Conservation (phyloP, 2,113 vertebrate species). For the Cacatua alba region DNA sequence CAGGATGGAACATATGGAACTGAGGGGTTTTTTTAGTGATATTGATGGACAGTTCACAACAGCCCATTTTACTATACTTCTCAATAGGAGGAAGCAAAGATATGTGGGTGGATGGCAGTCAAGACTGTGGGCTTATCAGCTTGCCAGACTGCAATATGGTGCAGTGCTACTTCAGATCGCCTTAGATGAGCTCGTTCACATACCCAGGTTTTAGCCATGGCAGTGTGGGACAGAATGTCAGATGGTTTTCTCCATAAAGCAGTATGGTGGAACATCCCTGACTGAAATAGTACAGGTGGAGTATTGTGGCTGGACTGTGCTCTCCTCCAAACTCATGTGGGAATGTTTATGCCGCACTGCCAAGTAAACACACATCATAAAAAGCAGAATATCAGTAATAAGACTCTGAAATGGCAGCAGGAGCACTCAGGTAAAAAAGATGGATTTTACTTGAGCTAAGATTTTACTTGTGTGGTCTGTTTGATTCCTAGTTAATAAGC, state of each 20-base stretch:
- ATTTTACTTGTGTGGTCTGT: neutral
- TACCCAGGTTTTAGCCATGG: neutral
- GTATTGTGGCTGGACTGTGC: neutral
- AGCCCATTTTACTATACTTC: conserved; percentile 20
- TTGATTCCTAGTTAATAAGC: neutral
- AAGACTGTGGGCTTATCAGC: conserved; percentile 23
- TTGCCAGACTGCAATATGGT: neutral
- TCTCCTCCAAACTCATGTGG: neutral
- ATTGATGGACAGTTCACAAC: conserved; percentile 46
- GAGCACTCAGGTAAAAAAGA: neutral
- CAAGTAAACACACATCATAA: neutral
- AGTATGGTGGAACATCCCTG: neutral
- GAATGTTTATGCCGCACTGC: neutral
- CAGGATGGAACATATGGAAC: conserved; percentile 14
- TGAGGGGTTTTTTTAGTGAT: neutral
- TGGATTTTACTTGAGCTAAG: neutral
- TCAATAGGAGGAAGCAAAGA: conserved; percentile 13
- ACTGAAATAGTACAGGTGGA: neutral
- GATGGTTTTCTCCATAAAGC: neutral
- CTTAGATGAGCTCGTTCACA: neutral
- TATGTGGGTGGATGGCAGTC: conserved; percentile 42
- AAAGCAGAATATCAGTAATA: neutral
- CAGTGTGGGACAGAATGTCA: neutral
- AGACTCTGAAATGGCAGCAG: neutral
- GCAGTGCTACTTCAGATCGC: neutral